Base-by-base conservation (phyloP, 1,140 invertebrate species). In the Magallana gigas region DNA sequence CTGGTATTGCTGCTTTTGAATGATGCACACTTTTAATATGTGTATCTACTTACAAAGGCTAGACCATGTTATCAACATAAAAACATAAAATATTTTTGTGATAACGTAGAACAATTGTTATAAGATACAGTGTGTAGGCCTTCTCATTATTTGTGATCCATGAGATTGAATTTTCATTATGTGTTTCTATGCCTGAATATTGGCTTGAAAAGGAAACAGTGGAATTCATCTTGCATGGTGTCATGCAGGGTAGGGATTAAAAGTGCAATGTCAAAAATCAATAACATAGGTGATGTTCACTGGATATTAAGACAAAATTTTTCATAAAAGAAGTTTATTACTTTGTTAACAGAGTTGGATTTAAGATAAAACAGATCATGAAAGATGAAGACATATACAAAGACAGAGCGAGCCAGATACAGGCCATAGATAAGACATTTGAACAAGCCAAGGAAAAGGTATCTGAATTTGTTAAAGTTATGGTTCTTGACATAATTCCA, bases 371-470 rank as follows among this genome's bases (percentile, higher is more conserved):
- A 93, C 99, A 99, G 93, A 98, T 97, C 92, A 96, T 99, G 90
- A 98, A 98, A 93, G 98, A 98, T 94, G 98, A 99, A 94, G 98
- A 98, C 80, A 94, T 99, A 14, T 99, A 99, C 92, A 98, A 99
- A 97, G 99, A 99, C 94, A 96, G 98, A 87, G 98, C 99, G 57
- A 98, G 98, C 94, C 99, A 99, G 95, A 98, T 99, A 91, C 97
- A 97, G 94, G 98, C 98, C 85, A 99, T 99, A 88, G 98, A 99
- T 91, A 99, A 99, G 94, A 99, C 99, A 14, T 99, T 99, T 96
- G 97, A 97, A 90, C 98, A 99, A 93, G 97, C 98, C 76, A 98
- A 98, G 93, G 96, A 91, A 87, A 89, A 91, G 56, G 92, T 95
- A 89, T 90, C 92, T 90, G 29, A 71, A 48, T 48, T 68, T 83